A percentile compares a stretch with the other conserved stretches of the same genome.
These are phyloP conservation scores for Gallinago stenura DNA, from an alignment of 2,797 vertebrate genomes.

Conservation along the genomic window DNA sequence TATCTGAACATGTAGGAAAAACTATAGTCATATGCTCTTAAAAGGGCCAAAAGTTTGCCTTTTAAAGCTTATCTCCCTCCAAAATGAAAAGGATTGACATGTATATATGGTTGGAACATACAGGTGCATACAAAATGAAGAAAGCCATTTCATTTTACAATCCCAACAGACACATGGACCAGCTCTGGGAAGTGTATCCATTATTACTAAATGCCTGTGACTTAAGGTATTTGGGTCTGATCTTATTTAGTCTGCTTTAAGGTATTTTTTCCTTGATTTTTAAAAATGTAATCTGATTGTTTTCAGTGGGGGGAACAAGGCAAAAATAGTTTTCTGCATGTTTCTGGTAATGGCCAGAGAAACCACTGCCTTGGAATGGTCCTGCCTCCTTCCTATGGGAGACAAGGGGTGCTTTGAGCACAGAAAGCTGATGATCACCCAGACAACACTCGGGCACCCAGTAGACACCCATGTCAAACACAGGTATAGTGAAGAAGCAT, in stretches of 20 bases:
- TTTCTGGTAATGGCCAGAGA: not conserved
- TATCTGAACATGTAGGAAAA: not conserved
- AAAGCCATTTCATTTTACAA: not conserved
- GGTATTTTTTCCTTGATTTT: not conserved
- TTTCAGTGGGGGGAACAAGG: not conserved
- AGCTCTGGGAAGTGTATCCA: not conserved
- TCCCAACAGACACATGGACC: not conserved
- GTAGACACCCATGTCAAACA: not conserved
- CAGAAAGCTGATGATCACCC: not conserved
- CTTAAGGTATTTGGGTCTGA: not conserved
- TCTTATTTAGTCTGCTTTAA: not conserved
- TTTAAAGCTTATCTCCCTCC: not conserved
- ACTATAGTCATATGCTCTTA: not conserved
- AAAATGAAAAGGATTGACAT: not conserved
- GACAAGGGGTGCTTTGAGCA: not conserved
- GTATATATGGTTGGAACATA: not conserved
- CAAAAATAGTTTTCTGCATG: not conserved
- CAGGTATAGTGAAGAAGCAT: not conserved
- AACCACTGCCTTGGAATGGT: not conserved
- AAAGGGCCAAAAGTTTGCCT: not conserved
- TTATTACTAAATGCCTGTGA: not conserved
- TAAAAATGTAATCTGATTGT: not conserved
- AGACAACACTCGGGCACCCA: not conserved
- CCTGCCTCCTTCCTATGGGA: not conserved
- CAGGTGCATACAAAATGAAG: not conserved